A percentile compares a stretch with the other conserved stretches of the same genome.
These are phyloP conservation scores for Wasmannia auropunctata DNA, from an alignment of 1,140 invertebrate genomes.

Conservation along the genomic window DNA sequence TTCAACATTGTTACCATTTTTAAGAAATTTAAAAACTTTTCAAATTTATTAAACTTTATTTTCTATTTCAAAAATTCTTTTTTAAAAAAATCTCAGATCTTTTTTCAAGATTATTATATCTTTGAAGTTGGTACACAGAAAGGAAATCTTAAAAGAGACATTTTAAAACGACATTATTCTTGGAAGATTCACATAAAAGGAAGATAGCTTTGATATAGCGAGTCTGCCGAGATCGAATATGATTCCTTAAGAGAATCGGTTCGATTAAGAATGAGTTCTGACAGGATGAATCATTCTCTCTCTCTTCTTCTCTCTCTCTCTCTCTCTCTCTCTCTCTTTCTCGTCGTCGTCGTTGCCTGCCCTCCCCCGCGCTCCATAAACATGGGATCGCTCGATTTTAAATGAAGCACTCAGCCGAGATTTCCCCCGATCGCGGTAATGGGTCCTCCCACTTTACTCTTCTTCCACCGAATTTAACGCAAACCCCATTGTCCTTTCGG, in stretches of 20 bases:
- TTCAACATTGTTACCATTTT: too few relatives aligned
- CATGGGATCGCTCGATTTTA: constrained; percentile 56
- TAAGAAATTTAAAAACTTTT: not conserved
- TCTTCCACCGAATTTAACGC: constrained; percentile 72
- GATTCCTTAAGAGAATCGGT: constrained; percentile 44
- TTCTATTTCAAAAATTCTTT: not conserved
- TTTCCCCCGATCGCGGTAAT: constrained; percentile 69
- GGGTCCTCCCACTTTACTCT: constrained; percentile 61
- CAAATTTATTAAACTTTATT: not conserved
- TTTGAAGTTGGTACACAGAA: not conserved
- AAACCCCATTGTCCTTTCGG: constrained; percentile 66
- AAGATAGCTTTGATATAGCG: constrained; percentile 2
- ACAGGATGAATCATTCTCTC: not conserved
- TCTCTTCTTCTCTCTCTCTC: not conserved
- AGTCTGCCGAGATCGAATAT: constrained; percentile 13
- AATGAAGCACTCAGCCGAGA: constrained; percentile 62
- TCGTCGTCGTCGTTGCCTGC: too few relatives aligned
- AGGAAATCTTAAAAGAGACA: not conserved
- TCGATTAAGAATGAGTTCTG: constrained; percentile 51
- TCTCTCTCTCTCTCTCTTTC: too few relatives aligned
- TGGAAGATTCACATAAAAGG: not conserved
- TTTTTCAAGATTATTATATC: not conserved
- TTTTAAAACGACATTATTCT: not conserved
- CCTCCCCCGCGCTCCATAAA: constrained; percentile 26
- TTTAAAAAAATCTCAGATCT: not conserved